Conservation (phyloP, 2,888 invertebrate species). For the Unio pictorum region DNA sequence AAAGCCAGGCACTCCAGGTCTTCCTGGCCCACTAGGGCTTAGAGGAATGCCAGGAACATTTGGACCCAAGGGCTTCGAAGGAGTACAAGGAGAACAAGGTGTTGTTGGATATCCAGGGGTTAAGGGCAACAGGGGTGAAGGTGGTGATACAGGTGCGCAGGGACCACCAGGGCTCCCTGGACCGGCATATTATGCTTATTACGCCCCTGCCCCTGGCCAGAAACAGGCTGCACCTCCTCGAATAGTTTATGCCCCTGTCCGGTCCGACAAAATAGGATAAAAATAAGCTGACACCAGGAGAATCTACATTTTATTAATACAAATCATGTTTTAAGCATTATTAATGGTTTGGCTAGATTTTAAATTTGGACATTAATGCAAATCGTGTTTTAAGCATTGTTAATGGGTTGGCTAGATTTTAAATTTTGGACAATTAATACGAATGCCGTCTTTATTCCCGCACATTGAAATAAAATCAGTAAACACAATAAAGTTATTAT, state of each 20-base stretch:
- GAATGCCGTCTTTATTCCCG: too few species aligned
- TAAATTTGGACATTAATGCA: too few species aligned
- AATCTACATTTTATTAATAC: too few species aligned
- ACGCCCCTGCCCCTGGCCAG: conserved; percentile 18
- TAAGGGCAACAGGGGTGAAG: conserved; percentile 26
- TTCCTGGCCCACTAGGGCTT: conserved; percentile 19
- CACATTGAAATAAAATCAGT: too few species aligned
- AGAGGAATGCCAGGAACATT: conserved; percentile 20
- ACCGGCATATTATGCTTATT: conserved; percentile 21
- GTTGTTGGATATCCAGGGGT: conserved; percentile 18
- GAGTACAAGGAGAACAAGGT: conserved; percentile 18
- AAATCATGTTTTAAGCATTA: too few species aligned
- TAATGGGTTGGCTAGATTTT: too few species aligned
- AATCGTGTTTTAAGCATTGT: too few species aligned
- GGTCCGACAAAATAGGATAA: too few species aligned
- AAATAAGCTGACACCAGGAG: too few species aligned
- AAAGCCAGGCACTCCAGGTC: conserved; percentile 13
- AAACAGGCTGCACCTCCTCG: conserved; percentile 22
- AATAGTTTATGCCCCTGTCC: conserved; percentile 11
- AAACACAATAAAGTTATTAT: too few species aligned
- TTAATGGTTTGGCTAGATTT: too few species aligned
- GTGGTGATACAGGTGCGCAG: conserved; percentile 12
- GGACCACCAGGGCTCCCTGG: conserved; percentile 23
- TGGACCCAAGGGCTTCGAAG: conserved; percentile 31
- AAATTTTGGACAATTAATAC: too few species aligned